phyloP scores from a whole-genome alignment of 2,888 invertebrate species.

The Sphaerophoria taeniata region DNA sequence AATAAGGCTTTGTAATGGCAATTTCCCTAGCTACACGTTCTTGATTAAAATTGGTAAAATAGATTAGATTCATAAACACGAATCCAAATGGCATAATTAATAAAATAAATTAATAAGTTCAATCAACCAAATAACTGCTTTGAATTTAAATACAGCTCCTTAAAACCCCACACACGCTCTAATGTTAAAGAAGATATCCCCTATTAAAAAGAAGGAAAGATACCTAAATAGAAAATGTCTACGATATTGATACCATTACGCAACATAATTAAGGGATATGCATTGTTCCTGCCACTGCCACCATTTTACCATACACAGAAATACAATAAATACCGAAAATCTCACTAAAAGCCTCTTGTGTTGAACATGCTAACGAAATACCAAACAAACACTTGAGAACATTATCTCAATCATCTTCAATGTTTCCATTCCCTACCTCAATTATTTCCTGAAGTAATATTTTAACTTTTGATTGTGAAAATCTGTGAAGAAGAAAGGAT shows the following conservation, averaged over 20 bases:
- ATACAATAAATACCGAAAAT: neutral
- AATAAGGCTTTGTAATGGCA: too few species aligned
- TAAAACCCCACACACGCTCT: neutral
- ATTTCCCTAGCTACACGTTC: too few species aligned
- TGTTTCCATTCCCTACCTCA: conserved; percentile 54
- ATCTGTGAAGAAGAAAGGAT: neutral
- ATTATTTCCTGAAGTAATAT: conserved; percentile 53
- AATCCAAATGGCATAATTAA: conserved; percentile 1
- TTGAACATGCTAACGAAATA: conserved; percentile 18
- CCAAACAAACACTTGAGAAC: conserved; percentile 36
- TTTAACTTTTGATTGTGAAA: conserved; percentile 36
- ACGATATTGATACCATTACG: neutral
- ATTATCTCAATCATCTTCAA: conserved; percentile 35
- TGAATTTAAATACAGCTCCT: neutral
- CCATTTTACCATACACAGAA: conserved; percentile 2
- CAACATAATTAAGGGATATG: conserved; percentile 15
- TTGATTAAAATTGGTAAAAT: too few species aligned
- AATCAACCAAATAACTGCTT: conserved; percentile 14
- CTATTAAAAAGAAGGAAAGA: neutral
- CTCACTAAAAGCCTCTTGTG: conserved; percentile 9
- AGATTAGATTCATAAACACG: too few species aligned
- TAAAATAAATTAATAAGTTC: conserved; percentile 15
- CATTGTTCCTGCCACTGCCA: neutral
- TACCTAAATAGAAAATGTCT: neutral
- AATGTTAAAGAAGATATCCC: conserved; percentile 3